A percentile compares a stretch with the other conserved stretches of the same genome.
phyloP scores from a whole-genome alignment of 2,888 invertebrate genomes.

The Cactoblastis cactorum region DNA sequence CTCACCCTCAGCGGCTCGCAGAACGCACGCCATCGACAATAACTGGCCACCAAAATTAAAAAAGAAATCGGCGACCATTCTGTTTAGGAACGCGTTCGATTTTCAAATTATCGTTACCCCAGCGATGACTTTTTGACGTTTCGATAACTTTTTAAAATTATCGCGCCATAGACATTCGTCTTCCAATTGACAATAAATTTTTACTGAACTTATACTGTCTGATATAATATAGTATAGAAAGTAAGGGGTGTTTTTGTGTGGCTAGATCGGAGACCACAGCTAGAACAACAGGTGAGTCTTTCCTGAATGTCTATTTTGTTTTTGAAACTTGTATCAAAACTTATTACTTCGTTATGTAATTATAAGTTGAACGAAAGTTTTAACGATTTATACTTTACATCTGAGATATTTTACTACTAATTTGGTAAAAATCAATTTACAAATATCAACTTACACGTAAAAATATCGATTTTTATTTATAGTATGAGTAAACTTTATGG shows the following conservation, averaged over 20 bases:
- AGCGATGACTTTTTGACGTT: constrained; percentile 43
- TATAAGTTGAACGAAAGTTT: not conserved
- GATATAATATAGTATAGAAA: constrained; percentile 11
- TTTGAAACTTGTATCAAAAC: not conserved
- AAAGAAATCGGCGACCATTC: constrained; percentile 21
- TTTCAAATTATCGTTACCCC: constrained; percentile 23
- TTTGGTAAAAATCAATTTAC: no score
- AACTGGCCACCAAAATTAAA: constrained; percentile 12
- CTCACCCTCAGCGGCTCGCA: constrained; percentile 39
- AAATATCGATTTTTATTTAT: no score
- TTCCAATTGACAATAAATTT: constrained; percentile 28
- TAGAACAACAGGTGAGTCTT: constrained; percentile 24
- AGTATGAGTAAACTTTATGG: no score
- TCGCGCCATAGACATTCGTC: constrained; percentile 22
- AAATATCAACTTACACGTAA: no score
- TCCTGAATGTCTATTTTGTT: constrained; percentile 1
- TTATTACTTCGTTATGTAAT: not conserved
- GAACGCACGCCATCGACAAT: constrained; percentile 29
- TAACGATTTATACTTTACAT: not conserved
- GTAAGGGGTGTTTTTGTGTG: constrained; percentile 8
- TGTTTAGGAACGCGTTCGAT: constrained; percentile 13
- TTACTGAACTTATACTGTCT: constrained; percentile 18
- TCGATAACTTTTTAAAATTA: constrained; percentile 20
- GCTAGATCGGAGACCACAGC: constrained; percentile 11
- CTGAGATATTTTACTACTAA: no score